Evolutionary conservation across 1,140 invertebrate genomes (phyloP), one percentile per base, ranked within the genome.

Genomic region (fruit fly (Drosophila melanogaster)): DNA sequence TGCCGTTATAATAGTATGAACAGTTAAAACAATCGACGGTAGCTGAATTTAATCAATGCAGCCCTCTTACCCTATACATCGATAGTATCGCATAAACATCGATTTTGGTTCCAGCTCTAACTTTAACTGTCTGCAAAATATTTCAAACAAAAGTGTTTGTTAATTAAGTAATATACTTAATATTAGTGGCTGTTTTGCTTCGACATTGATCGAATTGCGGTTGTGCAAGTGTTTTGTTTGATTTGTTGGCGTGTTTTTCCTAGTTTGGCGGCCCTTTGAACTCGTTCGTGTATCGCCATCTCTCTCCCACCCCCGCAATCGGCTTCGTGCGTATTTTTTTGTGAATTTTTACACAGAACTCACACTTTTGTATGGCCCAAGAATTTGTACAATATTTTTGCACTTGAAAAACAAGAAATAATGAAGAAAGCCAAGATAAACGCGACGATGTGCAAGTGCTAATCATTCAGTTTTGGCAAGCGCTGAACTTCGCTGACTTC

Each of bases 101-200:
- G 41, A 44, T 44, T 19, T 44, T 10, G 11, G 41, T 19, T 19
- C 17, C 41, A 44, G 4, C 41, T 44, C 41, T 44, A 19, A 15
- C 41, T 44, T 19, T 17, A 58, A 26, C 60, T 46, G 72, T 80
- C 66, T 79, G 80, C 76, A 84, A 80, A 54, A 40, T 62, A 73
- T 80, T 85, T 80, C 69, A 86, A 85, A 81, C 81, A 85, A 85
- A 86, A 81, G 60, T 59, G 47, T 43, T 70, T 47, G 40, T 75
- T 57, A 77, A 62, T 57, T 65, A 55, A 58, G 44, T 50, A 65
- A 54, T 65, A 69, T 70, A 24, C 24, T 19, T 30, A 70, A 44
- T 67, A 30, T 50, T 14, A 64, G 64, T 50, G 46, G 33, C 11
- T 67, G n/a, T 66, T 70, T 75, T 60, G 64, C 30, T 33, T 37